Evolutionary conservation across 2,888 invertebrate genomes (phyloP).

Genomic region (Nowickia ferox): DNA sequence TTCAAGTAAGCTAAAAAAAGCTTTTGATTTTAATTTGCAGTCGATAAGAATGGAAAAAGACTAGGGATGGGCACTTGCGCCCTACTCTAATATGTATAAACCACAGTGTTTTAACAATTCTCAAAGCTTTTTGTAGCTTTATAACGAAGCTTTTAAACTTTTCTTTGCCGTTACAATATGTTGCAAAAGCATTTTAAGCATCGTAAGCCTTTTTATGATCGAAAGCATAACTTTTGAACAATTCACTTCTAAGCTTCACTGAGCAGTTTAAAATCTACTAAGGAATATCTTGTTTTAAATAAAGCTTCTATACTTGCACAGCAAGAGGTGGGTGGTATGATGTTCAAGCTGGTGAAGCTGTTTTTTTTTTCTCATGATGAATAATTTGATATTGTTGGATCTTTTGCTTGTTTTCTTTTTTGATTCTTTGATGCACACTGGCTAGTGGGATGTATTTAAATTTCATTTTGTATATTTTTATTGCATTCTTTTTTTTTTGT

Average conservation of each 20-base stretch:
- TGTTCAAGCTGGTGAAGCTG: constrained; percentile 19
- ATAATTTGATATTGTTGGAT: constrained; percentile 58
- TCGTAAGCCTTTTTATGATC: too few species aligned
- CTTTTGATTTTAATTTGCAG: too few species aligned
- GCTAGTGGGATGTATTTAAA: constrained; percentile 44
- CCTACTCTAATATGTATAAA: too few species aligned
- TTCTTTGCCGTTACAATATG: too few species aligned
- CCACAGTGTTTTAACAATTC: too few species aligned
- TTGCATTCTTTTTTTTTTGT: background rate
- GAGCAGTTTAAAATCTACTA: background rate
- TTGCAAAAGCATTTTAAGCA: too few species aligned
- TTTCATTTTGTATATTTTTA: constrained; percentile 24
- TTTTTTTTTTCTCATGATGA: constrained; percentile 27
- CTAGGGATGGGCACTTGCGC: too few species aligned
- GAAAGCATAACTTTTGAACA: background rate
- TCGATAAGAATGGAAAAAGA: too few species aligned
- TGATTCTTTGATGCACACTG: background rate
- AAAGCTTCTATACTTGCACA: background rate
- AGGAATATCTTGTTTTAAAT: constrained; percentile 17
- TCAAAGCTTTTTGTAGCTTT: too few species aligned
- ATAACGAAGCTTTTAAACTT: too few species aligned
- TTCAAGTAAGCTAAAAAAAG: too few species aligned
- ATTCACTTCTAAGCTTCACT: constrained; percentile 3
- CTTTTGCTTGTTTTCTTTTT: background rate
- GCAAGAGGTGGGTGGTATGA: constrained; percentile 38